Evolutionary conservation across 2,797 vertebrate species (phyloP), one percentile per base, ranked within the genome.

Genomic region (Cynodonichthys magdalenae): DNA sequence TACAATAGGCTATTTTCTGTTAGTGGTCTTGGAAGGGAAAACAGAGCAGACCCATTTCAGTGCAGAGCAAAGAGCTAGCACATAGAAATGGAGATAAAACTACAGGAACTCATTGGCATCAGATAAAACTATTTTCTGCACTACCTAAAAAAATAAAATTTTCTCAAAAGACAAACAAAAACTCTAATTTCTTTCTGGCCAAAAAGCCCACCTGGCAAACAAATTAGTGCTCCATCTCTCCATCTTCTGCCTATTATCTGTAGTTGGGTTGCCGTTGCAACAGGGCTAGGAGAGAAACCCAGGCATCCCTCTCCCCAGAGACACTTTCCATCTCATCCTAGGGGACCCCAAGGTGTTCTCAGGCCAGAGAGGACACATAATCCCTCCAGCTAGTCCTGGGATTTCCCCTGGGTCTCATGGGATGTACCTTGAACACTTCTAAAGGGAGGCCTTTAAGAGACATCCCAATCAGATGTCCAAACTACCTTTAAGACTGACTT

Each of bases 1-100:
- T 77, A 63, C 71, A 86, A 81, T 80, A 81, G 83, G 62, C 79
- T 76, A 63, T 87, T 90, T 86, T 82, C 83, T 75, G 55, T 72
- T 76, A 53, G 63, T 75, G 76, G 76, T 71, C 65, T 67, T 69
- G 19, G 57, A 10, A n/a, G 42, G n/a, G 9, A 0, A 0, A 6
- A 29, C 15, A 5, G 48, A 68, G 34, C 36, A 7, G 10, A 48
- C 17, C 47, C 60, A 65, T 62, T 81, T 72, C 59, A 75, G 63
- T n/a, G 1, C 27, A 72, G 53, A 71, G 31, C 52, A 61, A 65
- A 75, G 46, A 68, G 34, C 39, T 64, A 2, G 67, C 59, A 48
- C 70, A 45, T 31, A 71, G 41, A 81, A 71, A 78, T 71, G 27
- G 63, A 79, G 60, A 77, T 71, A 81, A 79, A 83, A 79, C 63